Conservation (phyloP, 1,140 invertebrate species). For the Chrysomallon squamiferum region DNA sequence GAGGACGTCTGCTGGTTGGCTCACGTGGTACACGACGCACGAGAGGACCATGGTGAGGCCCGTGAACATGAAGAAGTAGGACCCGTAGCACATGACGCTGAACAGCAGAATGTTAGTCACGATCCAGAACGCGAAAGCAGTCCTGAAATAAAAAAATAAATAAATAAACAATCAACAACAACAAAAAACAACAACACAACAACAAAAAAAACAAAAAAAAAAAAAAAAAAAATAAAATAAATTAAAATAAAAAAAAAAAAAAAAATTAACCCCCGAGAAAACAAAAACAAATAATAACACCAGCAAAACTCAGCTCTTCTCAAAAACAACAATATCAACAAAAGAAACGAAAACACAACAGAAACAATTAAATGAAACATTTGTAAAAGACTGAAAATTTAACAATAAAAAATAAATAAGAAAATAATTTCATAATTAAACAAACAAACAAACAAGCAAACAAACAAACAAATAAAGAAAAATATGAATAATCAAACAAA, state of each 20-base stretch:
- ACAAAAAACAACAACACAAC: background rate
- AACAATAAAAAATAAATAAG: too few relatives aligned
- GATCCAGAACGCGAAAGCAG: constrained; percentile 49
- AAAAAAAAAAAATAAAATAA: background rate
- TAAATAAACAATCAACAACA: too few relatives aligned
- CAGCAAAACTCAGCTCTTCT: too few relatives aligned
- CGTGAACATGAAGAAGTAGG: constrained; percentile 34
- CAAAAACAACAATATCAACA: too few relatives aligned
- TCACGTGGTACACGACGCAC: constrained; percentile 38
- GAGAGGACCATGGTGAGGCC: constrained; percentile 44
- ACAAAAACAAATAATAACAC: too few relatives aligned
- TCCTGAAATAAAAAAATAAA: constrained; percentile 31
- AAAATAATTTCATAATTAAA: too few relatives aligned
- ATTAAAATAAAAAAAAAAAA: background rate
- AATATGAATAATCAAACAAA: too few relatives aligned
- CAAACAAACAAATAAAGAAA: too few relatives aligned
- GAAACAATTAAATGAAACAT: too few relatives aligned
- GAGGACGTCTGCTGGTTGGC: constrained; percentile 29
- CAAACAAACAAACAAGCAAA: too few relatives aligned
- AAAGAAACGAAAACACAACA: too few relatives aligned
- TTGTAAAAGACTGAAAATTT: too few relatives aligned
- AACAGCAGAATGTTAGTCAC: constrained; percentile 41
- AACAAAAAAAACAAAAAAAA: background rate
- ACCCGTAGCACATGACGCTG: constrained; percentile 45
- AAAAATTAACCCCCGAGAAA: background rate